Evolutionary conservation across 2,113 vertebrate genomes (phyloP).

Genomic region (Pseudopipra pipra): DNA sequence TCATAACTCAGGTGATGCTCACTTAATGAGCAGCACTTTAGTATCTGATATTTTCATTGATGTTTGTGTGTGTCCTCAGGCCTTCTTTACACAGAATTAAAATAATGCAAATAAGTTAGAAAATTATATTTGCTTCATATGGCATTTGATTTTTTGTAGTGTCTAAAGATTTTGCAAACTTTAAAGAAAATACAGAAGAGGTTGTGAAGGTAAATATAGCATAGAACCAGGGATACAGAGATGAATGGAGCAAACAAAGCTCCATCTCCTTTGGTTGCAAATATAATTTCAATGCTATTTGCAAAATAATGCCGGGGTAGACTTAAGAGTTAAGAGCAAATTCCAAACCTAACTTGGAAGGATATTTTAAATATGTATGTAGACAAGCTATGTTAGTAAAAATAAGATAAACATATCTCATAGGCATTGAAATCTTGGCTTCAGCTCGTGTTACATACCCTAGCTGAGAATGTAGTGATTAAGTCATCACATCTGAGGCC

Average conservation of each 20-base stretch:
- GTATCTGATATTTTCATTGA: neutral
- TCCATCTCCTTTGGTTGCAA: neutral
- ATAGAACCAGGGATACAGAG: neutral
- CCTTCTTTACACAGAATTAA: neutral
- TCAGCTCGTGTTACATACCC: slow-evolving; percentile 22
- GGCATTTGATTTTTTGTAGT: neutral
- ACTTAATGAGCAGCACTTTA: neutral
- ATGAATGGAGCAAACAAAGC: neutral
- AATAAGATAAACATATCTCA: slow-evolving; percentile 15
- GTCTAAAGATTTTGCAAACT: neutral
- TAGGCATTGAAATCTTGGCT: slow-evolving; percentile 15
- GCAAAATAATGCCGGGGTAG: neutral
- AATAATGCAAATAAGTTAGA: neutral
- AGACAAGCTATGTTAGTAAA: neutral
- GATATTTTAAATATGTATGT: slow-evolving; percentile 8
- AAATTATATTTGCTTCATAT: neutral
- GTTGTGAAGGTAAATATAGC: neutral
- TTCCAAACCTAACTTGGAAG: neutral
- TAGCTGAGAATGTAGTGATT: slow-evolving; percentile 42
- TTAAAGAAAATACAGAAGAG: neutral
- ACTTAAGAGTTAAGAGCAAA: neutral
- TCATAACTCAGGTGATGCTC: neutral
- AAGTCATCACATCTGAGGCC: neutral
- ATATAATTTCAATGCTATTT: neutral
- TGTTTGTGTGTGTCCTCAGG: neutral